Evolutionary conservation across 1,140 invertebrate genomes (phyloP), one percentile per base, ranked within the genome.

Genomic region (Amyelois transitella): DNA sequence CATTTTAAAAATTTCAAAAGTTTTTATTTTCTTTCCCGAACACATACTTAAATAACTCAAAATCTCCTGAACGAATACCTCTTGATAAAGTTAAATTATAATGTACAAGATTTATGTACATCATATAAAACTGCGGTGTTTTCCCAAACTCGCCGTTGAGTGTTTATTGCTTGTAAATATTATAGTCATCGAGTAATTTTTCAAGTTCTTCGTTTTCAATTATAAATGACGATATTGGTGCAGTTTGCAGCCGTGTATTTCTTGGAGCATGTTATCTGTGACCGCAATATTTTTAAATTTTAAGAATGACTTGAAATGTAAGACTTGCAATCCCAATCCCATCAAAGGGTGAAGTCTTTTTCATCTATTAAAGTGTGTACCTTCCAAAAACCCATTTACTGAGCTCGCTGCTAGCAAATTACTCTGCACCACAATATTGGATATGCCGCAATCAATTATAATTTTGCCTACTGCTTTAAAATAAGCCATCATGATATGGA

Each of bases 401-500:
- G 88, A 89, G 8, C 88, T 88, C 55, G 14, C 66, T 43, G 86
- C 86, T 5, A 90, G 18, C 6, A 90, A 61, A 50, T 73, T 66
- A 48, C 66, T 72, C 17, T 90, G 65, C 21, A 83, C 72, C 66
- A 89, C 72, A 0, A 90, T 62, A 43, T 80, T 66, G 0, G 77
- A 59, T 62, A 89, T 64, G 10, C 86, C 89, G 71, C 80, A 84
- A 32, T 81, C 70, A 43, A 62, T 53, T 19, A 90, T 88, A 38
- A 87, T 60, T 71, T 88, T 87, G 18, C 88, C 89, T 18, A 90
- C 19, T 1, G 80, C 81, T 70, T 86, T 88, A 57, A 90, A 90
- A 61, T 70, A 90, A 12, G 88, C 67, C 75, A 90, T 70, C 73
- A 79, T 75, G 7, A 89, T 76, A 59, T 90, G 89, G 59, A 90